These are phyloP conservation scores for Podocnemis expansa DNA, from an alignment of 2,113 vertebrate genomes.

Conservation along the genomic window DNA sequence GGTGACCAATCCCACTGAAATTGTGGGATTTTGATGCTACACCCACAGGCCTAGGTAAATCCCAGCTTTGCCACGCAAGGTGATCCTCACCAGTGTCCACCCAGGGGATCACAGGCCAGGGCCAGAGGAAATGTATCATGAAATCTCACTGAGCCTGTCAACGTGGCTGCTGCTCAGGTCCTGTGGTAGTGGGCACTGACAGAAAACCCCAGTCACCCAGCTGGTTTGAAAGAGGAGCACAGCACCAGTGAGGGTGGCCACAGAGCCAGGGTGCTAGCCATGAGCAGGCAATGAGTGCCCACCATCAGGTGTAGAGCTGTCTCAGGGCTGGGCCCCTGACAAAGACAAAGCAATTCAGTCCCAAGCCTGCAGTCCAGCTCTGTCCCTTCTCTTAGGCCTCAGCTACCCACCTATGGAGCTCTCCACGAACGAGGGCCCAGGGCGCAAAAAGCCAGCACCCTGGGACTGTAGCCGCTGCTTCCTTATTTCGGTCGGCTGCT, in stretches of 20 bases:
- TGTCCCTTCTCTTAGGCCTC: not conserved
- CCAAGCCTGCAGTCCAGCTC: too few relatives aligned
- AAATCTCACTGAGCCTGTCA: not conserved
- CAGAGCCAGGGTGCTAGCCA: too few relatives aligned
- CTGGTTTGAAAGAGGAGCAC: not conserved
- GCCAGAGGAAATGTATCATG: too few relatives aligned
- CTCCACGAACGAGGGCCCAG: too few relatives aligned
- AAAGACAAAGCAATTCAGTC: not conserved
- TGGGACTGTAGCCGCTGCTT: too few relatives aligned
- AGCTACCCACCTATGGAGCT: too few relatives aligned
- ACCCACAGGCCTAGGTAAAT: too few relatives aligned
- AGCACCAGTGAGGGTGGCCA: not conserved
- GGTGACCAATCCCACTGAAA: too few relatives aligned
- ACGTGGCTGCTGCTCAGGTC: not conserved
- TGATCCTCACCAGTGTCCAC: not conserved
- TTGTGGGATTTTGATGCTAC: not conserved
- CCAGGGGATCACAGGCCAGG: too few relatives aligned
- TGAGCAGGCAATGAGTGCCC: too few relatives aligned
- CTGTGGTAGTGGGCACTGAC: not conserved
- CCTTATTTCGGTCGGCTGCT: too few relatives aligned
- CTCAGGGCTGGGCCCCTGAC: not conserved
- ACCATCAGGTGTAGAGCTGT: not conserved
- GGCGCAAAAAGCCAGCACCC: not conserved
- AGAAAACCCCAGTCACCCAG: not conserved
- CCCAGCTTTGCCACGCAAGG: too few relatives aligned